Conservation (phyloP, 2,113 vertebrate genomes). For the Amazona vittata region DNA sequence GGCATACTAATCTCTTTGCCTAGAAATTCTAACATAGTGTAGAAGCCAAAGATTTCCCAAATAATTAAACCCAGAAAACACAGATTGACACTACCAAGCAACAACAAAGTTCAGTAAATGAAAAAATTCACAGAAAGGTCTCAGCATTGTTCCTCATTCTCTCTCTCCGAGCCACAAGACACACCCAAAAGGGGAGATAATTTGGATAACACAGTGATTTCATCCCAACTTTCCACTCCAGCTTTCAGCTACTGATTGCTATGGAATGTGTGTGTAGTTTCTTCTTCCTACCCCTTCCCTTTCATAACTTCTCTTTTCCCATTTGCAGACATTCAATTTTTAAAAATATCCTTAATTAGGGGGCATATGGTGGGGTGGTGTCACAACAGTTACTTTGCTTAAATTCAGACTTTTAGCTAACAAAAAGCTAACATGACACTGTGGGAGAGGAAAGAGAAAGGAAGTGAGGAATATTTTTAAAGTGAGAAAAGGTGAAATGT, state of each 20-base stretch:
- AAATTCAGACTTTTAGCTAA: background rate
- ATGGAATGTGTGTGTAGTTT: background rate
- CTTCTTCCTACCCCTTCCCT: background rate
- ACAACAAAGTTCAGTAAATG: background rate
- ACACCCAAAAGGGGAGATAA: rapidly evolving
- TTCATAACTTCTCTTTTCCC: background rate
- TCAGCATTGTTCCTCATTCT: background rate
- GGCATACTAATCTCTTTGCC: background rate
- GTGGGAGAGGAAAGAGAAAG: background rate
- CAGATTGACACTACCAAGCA: background rate
- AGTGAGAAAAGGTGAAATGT: background rate
- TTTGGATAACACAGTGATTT: background rate
- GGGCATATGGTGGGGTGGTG: rapidly evolving
- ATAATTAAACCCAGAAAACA: background rate
- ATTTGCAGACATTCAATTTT: background rate
- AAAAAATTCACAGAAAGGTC: background rate
- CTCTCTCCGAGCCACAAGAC: background rate
- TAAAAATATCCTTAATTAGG: background rate
- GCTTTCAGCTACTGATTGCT: background rate
- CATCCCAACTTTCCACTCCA: background rate
- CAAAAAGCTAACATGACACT: background rate
- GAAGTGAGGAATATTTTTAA: background rate
- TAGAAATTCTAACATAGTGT: background rate
- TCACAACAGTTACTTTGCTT: background rate
- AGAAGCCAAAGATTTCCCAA: background rate